A percentile compares a stretch with the other conserved stretches of the same genome.
phyloP scores from a whole-genome alignment of 2,797 vertebrate species.

The Manis crassicaudata region DNA sequence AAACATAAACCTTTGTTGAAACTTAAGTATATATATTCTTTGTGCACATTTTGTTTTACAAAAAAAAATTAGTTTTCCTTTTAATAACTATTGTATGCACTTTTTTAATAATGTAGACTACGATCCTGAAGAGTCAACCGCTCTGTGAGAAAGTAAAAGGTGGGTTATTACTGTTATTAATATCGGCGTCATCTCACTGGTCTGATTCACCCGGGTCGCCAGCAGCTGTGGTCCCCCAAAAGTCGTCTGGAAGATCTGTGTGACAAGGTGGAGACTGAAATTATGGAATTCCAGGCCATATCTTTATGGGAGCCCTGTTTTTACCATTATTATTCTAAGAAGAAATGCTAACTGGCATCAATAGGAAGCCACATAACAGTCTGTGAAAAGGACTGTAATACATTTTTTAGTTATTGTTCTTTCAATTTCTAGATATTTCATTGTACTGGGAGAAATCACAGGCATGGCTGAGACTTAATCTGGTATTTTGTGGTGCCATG shows the following conservation, averaged over 20 bases:
- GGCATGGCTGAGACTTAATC: constrained; percentile 15
- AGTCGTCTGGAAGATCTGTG: fast-evolving
- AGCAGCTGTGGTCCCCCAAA: background rate
- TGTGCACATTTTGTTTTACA: background rate
- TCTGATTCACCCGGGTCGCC: fast-evolving
- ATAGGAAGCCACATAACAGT: background rate
- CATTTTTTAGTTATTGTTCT: background rate
- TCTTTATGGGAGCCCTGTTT: background rate
- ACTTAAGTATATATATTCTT: background rate
- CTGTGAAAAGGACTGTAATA: background rate
- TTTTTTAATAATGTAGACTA: background rate
- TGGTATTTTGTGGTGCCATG: background rate
- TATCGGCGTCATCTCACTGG: fast-evolving
- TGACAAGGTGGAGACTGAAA: background rate
- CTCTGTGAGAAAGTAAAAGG: background rate
- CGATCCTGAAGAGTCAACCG: background rate
- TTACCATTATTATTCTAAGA: background rate
- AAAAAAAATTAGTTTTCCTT: background rate
- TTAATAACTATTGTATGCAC: background rate
- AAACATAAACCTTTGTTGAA: background rate
- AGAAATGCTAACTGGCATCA: background rate
- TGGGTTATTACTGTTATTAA: fast-evolving
- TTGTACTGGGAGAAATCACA: constrained; percentile 43
- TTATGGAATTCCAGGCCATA: background rate
- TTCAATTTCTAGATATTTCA: constrained; percentile 43